Evolutionary conservation across 2,797 vertebrate genomes (phyloP).

Genomic region (Heteromormyrus szaboi): DNA sequence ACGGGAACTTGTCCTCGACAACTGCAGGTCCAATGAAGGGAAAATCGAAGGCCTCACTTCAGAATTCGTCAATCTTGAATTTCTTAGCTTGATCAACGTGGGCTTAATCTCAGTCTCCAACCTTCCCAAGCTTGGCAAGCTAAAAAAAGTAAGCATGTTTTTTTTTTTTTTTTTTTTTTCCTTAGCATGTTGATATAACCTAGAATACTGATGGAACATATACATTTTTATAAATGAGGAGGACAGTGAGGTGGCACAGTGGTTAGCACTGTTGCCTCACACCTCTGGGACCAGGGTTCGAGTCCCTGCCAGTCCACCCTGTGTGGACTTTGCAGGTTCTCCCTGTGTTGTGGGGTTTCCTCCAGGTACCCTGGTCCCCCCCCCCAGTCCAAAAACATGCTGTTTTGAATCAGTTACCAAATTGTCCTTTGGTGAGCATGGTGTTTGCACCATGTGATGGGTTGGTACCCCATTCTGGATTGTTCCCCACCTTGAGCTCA

Average conservation of each 20-base stretch:
- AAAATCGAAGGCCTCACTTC: constrained; percentile 84
- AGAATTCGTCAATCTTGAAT: constrained; percentile 86
- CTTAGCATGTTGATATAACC: not conserved
- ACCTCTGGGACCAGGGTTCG: not conserved
- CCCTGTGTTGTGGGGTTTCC: not conserved
- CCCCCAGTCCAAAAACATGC: not conserved
- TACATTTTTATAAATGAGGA: not conserved
- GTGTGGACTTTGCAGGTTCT: not conserved
- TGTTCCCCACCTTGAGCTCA: not conserved
- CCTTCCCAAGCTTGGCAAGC: constrained; percentile 83
- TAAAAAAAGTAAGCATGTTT: constrained; percentile 77
- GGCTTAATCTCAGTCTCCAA: constrained; percentile 79
- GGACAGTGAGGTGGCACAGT: not conserved
- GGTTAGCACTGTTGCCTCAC: not conserved
- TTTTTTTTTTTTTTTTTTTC: not conserved
- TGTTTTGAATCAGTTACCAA: not conserved
- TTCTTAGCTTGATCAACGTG: constrained; percentile 91
- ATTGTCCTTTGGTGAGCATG: not conserved
- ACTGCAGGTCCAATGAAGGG: constrained; percentile 80
- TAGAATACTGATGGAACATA: not conserved
- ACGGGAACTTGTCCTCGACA: constrained; percentile 85
- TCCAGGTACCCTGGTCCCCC: not conserved
- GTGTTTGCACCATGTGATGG: not conserved
- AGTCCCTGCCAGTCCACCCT: not conserved
- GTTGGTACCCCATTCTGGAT: not conserved